phyloP scores from a whole-genome alignment of 2,888 invertebrate genomes.

The Hemistola chrysoprasaria region DNA sequence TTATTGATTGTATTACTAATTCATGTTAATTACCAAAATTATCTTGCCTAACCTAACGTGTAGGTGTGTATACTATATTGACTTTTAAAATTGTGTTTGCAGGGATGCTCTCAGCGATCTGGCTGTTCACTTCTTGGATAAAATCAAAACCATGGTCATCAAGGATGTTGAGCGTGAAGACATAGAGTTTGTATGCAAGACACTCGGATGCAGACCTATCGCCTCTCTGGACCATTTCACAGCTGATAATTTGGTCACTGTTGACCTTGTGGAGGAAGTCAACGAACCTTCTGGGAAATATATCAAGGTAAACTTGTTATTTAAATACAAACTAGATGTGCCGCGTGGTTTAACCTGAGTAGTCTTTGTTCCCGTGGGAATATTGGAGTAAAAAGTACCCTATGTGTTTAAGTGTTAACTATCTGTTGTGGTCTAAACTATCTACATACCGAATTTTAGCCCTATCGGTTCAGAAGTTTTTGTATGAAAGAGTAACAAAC shows the following conservation, averaged over 20 bases:
- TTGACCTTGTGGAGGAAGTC: conserved; percentile 97
- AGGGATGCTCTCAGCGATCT: conserved; percentile 98
- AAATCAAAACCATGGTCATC: conserved; percentile 99
- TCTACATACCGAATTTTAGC: no score
- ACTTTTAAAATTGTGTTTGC: conserved; percentile 18
- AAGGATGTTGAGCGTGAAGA: conserved; percentile 99
- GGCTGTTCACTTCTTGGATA: conserved; percentile 98
- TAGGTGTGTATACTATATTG: no score
- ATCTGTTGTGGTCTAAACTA: no score
- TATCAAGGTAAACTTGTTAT: conserved; percentile 88
- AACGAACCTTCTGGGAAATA: conserved; percentile 94
- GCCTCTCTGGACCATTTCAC: conserved; percentile 99
- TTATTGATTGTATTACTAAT: not conserved
- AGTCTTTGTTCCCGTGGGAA: no score
- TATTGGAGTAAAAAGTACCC: no score
- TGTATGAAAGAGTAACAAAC: no score
- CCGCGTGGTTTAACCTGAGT: no score
- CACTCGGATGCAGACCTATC: conserved; percentile 95
- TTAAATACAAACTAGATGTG: no score
- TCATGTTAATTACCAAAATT: no score
- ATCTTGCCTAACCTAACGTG: no score
- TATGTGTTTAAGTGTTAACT: no score
- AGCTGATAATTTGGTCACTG: conserved; percentile 94
- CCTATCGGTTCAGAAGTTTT: no score
- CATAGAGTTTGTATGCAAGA: conserved; percentile 98